phyloP scores from a whole-genome alignment of 2,797 vertebrate genomes.

The Pangasius djambal region DNA sequence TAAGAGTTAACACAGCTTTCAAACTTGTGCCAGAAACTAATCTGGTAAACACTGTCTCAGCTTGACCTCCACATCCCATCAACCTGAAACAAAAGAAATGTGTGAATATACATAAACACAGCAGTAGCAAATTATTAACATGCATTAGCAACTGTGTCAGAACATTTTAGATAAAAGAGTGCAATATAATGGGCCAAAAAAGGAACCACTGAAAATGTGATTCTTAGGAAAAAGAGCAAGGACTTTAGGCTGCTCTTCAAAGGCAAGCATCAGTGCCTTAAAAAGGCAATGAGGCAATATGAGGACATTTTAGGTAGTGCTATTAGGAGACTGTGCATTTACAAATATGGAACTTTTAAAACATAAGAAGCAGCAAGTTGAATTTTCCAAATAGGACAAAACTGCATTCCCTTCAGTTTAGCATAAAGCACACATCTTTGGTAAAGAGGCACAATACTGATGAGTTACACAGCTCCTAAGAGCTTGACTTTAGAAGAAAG shows the following conservation, averaged over 20 bases:
- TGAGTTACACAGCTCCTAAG: constrained; percentile 9
- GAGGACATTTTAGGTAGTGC: background rate
- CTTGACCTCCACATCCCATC: background rate
- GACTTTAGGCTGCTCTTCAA: constrained; percentile 22
- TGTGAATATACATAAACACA: background rate
- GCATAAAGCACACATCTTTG: constrained; percentile 18
- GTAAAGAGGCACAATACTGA: background rate
- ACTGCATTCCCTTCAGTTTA: constrained; percentile 22
- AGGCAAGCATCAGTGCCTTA: constrained; percentile 30
- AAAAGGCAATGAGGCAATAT: background rate
- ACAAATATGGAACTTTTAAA: constrained; percentile 12
- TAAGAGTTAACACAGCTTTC: background rate
- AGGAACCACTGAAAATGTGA: background rate
- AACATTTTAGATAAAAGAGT: background rate
- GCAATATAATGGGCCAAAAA: constrained; percentile 5
- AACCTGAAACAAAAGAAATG: constrained; percentile 22
- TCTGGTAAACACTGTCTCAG: constrained; percentile 13
- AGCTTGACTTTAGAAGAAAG: constrained; percentile 12
- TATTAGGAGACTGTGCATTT: background rate
- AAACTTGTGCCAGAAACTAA: constrained; percentile 16
- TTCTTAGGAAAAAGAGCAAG: constrained; percentile 7
- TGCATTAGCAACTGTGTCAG: constrained; percentile 25
- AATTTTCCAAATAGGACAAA: constrained; percentile 27
- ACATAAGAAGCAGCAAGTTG: background rate
- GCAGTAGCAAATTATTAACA: background rate